These are phyloP conservation scores for Acinonyx jubatus DNA, from an alignment of 2,113 vertebrate genomes.

Conservation along the genomic window DNA sequence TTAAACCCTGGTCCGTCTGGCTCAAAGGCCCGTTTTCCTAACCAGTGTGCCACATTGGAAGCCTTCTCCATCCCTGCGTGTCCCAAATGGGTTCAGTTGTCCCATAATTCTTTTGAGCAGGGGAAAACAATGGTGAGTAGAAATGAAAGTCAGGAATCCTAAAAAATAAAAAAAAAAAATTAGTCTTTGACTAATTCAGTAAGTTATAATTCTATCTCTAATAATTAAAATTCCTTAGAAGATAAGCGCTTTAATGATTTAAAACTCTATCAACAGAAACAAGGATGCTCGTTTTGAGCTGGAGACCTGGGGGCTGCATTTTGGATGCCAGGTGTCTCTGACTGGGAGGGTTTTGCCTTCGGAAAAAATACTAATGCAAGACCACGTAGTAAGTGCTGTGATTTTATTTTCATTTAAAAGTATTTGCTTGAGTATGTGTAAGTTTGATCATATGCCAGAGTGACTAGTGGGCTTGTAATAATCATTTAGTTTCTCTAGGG, in stretches of 20 bases:
- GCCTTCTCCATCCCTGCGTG: background rate
- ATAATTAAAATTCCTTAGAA: background rate
- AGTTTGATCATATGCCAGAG: background rate
- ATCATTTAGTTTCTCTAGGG: background rate
- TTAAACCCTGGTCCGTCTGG: background rate
- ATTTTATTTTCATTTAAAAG: background rate
- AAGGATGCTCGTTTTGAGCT: constrained; percentile 72
- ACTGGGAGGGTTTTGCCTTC: constrained; percentile 66
- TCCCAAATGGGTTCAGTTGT: background rate
- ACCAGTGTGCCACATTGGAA: background rate
- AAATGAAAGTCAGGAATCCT: background rate
- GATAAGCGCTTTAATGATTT: background rate
- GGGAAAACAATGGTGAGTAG: background rate
- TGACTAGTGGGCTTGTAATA: background rate
- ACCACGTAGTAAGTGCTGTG: constrained; percentile 62
- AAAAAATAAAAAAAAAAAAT: background rate
- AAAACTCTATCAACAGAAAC: constrained; percentile 72
- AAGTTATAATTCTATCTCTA: background rate
- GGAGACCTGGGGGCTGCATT: constrained; percentile 74
- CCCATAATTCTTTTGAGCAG: background rate
- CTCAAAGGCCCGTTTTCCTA: background rate
- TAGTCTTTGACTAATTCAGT: background rate
- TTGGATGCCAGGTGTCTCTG: constrained; percentile 70
- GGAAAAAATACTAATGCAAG: constrained; percentile 74
- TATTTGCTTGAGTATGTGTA: background rate